phyloP scores from a whole-genome alignment of 2,797 vertebrate species.

The Sandelia bainsii region DNA sequence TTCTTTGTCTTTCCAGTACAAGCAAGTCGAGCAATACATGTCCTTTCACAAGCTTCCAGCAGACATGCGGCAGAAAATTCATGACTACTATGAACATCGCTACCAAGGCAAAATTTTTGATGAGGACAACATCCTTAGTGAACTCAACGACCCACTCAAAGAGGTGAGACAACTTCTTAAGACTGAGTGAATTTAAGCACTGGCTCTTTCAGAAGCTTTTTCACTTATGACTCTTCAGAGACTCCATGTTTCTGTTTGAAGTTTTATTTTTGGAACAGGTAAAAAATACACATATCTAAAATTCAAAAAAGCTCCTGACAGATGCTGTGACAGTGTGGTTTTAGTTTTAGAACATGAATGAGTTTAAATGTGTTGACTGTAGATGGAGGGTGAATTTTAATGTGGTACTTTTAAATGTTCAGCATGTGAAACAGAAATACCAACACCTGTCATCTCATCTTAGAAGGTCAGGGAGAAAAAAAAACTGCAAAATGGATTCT shows the following conservation, averaged over 20 bases:
- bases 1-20: conserved; percentile 87
- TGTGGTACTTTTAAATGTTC: conserved; percentile 27
- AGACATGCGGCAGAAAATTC: conserved; percentile 99
- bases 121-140: conserved; percentile 97
- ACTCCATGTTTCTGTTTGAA: conserved; percentile 38
- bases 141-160: conserved; percentile 97
- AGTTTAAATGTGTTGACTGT: conserved; percentile 14
- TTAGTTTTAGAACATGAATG: conserved; percentile 48
- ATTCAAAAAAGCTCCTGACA: conserved; percentile 37
- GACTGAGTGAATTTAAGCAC: background rate
- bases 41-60: conserved; percentile 99
- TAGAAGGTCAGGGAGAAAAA: conserved; percentile 38
- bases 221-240: conserved; percentile 9
- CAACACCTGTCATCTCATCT: conserved; percentile 40
- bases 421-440: conserved; percentile 41
- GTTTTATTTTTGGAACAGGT: conserved; percentile 55
- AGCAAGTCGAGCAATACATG: conserved; percentile 99
- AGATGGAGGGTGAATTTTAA: conserved; percentile 33
- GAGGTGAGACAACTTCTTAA: conserved; percentile 87
- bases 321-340: conserved; percentile 37
- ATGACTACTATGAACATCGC: conserved; percentile 98
- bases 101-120: conserved; percentile 99
- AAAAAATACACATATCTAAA: conserved; percentile 22
- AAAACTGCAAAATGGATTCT: conserved; percentile 45
- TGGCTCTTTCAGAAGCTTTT: background rate